Conservation (phyloP, 1,140 invertebrate genomes). For the Euwallacea similis region DNA sequence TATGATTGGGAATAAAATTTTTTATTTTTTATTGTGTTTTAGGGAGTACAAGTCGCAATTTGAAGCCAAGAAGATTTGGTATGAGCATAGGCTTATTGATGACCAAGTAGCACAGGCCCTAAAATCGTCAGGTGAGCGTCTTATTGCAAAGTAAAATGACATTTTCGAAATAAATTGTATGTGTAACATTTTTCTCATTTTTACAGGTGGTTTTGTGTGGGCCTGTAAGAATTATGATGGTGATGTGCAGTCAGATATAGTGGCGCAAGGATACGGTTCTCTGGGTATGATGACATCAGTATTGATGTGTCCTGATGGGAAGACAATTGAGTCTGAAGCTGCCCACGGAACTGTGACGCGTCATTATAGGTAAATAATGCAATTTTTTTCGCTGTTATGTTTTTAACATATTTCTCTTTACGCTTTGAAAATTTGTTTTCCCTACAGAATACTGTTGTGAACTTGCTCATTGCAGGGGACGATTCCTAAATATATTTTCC, state of each 20-base stretch:
- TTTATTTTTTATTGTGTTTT: conserved; percentile 22
- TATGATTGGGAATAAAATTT: neutral
- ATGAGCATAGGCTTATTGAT: conserved; percentile 91
- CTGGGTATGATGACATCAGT: conserved; percentile 93
- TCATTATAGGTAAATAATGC: conserved; percentile 70
- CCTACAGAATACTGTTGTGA: neutral
- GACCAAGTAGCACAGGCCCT: conserved; percentile 91
- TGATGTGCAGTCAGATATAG: conserved; percentile 87
- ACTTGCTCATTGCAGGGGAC: neutral
- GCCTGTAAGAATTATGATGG: conserved; percentile 93
- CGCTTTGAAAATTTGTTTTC: neutral
- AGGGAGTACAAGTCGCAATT: conserved; percentile 78
- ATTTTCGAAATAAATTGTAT: neutral
- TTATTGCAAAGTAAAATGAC: too few relatives aligned
- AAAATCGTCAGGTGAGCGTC: conserved; percentile 63
- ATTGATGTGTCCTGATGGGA: conserved; percentile 87
- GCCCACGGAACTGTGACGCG: conserved; percentile 91
- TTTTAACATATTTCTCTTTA: neutral
- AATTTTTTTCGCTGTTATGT: neutral
- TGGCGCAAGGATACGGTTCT: conserved; percentile 85
- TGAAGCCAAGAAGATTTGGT: conserved; percentile 80
- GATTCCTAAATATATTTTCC: too few relatives aligned
- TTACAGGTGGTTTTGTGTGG: conserved; percentile 83
- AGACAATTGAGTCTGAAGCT: conserved; percentile 88
- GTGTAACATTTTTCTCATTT: neutral